Percentiles rank a stretch among this genome's conserved stretches.
Conservation (phyloP, 1,140 invertebrate species). For the Cydia fagiglandana region DNA sequence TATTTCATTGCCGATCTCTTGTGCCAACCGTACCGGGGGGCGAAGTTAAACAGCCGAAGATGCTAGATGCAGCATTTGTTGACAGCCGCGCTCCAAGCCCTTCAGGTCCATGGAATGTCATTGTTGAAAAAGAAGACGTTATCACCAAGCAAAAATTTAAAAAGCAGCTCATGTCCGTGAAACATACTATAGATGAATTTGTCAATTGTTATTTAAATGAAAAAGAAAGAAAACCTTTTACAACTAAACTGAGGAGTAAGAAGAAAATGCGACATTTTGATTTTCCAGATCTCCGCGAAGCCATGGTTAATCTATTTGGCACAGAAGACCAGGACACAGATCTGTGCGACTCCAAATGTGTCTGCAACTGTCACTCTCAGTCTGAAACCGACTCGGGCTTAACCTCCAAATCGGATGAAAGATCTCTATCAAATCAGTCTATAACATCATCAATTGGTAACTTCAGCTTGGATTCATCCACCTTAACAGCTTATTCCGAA, state of each 20-base stretch:
- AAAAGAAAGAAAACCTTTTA: conserved; percentile 29
- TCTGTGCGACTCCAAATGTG: conserved; percentile 47
- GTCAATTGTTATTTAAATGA: conserved; percentile 51
- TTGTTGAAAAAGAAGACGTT: conserved; percentile 60
- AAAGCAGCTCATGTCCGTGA: conserved; percentile 60
- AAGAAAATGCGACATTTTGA: conserved; percentile 68
- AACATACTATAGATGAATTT: conserved; percentile 58
- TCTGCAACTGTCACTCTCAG: conserved; percentile 54
- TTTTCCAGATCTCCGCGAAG: conserved; percentile 66
- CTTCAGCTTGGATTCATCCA: conserved; percentile 63
- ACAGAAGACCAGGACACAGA: conserved; percentile 42
- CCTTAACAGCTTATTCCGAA: conserved; percentile 66
- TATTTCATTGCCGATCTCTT: conserved; percentile 54
- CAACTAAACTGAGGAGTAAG: conserved; percentile 48
- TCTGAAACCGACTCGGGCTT: conserved; percentile 54
- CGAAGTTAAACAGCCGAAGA: conserved; percentile 47
- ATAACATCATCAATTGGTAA: conserved; percentile 72
- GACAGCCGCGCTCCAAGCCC: conserved; percentile 47
- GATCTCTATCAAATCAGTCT: conserved; percentile 47
- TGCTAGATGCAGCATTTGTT: conserved; percentile 41
- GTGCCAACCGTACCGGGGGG: conserved; percentile 45
- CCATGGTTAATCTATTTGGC: conserved; percentile 59
- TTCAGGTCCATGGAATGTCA: conserved; percentile 59
- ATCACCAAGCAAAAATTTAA: conserved; percentile 56
- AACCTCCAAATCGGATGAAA: conserved; percentile 48